These are phyloP conservation scores for Helleia helle DNA, from an alignment of 2,888 invertebrate genomes.

Conservation along the genomic window DNA sequence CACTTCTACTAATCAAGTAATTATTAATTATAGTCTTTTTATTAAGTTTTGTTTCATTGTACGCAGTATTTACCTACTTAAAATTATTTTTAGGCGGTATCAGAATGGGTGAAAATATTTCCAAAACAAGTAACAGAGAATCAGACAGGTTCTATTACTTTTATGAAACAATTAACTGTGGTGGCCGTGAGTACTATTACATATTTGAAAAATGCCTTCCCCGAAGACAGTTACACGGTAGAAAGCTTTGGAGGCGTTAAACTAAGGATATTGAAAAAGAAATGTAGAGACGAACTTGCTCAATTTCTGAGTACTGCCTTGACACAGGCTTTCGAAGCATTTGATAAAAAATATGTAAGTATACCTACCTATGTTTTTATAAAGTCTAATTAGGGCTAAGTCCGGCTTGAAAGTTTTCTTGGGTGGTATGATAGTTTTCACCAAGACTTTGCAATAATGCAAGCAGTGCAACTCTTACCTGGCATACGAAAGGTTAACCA, in stretches of 20 bases:
- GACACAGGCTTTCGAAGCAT: slow-evolving; percentile 50
- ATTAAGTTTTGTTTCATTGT: too few relatives aligned
- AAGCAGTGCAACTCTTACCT: too few relatives aligned
- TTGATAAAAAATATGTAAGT: slow-evolving; percentile 60
- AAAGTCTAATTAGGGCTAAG: too few relatives aligned
- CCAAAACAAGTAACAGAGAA: slow-evolving; percentile 44
- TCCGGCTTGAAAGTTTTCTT: too few relatives aligned
- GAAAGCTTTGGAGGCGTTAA: slow-evolving; percentile 41
- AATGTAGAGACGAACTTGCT: slow-evolving; percentile 43
- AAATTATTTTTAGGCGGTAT: slow-evolving; percentile 30
- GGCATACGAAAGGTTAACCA: too few relatives aligned
- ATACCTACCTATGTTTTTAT: not conserved
- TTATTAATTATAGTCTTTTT: too few relatives aligned
- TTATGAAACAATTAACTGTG: slow-evolving; percentile 54
- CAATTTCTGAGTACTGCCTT: slow-evolving; percentile 47
- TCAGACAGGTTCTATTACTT: slow-evolving; percentile 48
- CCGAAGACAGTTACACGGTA: slow-evolving; percentile 38
- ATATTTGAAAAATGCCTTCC: slow-evolving; percentile 42
- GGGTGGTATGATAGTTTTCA: too few relatives aligned
- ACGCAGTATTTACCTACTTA: not conserved
- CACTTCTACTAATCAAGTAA: slow-evolving; percentile 24
- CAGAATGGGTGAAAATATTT: slow-evolving; percentile 47
- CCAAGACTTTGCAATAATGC: too few relatives aligned
- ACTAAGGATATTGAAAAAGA: slow-evolving; percentile 42
- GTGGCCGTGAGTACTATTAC: slow-evolving; percentile 50